Evolutionary conservation across 2,113 vertebrate species (phyloP).

Genomic region (Dinomys branickii): DNA sequence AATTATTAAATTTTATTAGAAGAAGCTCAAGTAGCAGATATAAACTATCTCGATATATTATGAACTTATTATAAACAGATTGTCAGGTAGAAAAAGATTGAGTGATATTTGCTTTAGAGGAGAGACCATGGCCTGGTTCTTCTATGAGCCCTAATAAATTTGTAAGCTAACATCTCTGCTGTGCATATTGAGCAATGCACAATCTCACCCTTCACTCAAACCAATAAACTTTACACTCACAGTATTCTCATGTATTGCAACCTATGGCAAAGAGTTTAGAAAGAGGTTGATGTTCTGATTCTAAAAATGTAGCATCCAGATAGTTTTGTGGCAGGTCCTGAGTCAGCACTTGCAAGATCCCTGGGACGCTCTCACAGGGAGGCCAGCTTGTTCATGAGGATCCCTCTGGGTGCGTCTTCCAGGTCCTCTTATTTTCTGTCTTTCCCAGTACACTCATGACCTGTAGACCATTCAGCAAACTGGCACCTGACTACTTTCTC

Average conservation of each 20-base stretch:
- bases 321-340: neutral
- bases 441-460: neutral
- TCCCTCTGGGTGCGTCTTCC: neutral
- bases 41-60: neutral
- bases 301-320: neutral
- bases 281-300: neutral
- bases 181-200: neutral
- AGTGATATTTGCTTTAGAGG: neutral
- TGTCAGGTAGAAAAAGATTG: neutral
- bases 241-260: neutral
- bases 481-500: neutral
- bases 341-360: fast-evolving
- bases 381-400: fast-evolving
- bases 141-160: neutral
- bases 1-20: neutral
- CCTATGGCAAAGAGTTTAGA: neutral
- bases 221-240: no score
- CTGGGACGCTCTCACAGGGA: neutral
- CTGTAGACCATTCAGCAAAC: neutral
- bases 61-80: neutral
- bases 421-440: neutral
- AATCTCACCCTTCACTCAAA: neutral
- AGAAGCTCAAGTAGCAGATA: neutral
- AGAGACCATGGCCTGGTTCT: neutral
- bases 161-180: fast-evolving